Base-by-base conservation (phyloP, 2,113 vertebrate species). In the Nesogale talazaci region DNA sequence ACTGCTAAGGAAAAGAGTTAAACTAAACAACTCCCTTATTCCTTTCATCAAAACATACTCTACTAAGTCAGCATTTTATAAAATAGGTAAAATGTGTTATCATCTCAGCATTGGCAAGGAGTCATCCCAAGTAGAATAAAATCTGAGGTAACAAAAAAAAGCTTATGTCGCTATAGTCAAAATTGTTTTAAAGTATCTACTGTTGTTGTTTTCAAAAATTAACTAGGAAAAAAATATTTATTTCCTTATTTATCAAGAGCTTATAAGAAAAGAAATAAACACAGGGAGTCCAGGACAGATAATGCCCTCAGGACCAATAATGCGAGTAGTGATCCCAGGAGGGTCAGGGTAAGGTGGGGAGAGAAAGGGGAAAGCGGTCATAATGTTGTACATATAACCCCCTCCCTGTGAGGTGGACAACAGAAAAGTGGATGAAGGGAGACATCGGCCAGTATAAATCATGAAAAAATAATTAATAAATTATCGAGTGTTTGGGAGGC, bases 161-260 rank as follows among this genome's bases (percentile, higher is more conserved):
- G 72, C 2, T 82, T 69, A 83, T 63, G 77, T 94, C 74, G 23
- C 19, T 72, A 40, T 0, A 82, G 20, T 14, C 63, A 59, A 56
- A 25, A 65, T 70, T 22, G 69, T 74, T 65, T 65, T 65, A 9
- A 83, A 77, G 20, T 69, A 79, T 27, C 79, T 89, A 81, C 3
- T 57, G 22, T 65, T 61, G 4, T 80, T 91, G 80, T 93, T 69
- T 75, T 6, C 14, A 88, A 69, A 86, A 87, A 61, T 14, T 17
- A 90, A 38, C 8, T 88, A 76, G n/a, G 40, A 81, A 86, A 86
- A 87, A 81, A 67, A 72, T n/a, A n/a, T n/a, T n/a, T n/a, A n/a
- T n/a, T n/a, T n/a, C n/a, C n/a, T n/a, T n/a, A n/a, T n/a, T n/a
- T n/a, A n/a, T n/a, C n/a, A 91, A 85, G 46, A 63, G 4, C 36